These are phyloP conservation scores for Apamea sordens DNA, from an alignment of 2,888 invertebrate species.

Conservation along the genomic window DNA sequence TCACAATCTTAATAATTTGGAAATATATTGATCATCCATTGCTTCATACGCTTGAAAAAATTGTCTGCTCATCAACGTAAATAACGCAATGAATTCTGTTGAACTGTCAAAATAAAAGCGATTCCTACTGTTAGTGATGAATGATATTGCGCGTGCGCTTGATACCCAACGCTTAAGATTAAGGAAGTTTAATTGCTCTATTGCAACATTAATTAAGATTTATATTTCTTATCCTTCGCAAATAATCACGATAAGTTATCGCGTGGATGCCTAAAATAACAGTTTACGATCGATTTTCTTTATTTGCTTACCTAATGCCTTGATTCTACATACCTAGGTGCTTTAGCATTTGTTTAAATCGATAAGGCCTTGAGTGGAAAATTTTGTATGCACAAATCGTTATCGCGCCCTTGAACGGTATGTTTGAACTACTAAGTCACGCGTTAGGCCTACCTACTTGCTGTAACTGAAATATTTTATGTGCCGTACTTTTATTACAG, in stretches of 20 bases:
- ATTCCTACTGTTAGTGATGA: not conserved
- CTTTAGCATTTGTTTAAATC: conserved; percentile 31
- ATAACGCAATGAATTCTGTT: not conserved
- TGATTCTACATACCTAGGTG: conserved; percentile 14
- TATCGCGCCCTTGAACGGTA: conserved; percentile 31
- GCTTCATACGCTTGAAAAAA: not conserved
- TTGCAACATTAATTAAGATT: not conserved
- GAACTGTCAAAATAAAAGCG: not conserved
- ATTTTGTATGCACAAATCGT: conserved; percentile 28
- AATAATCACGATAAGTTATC: conserved; percentile 35
- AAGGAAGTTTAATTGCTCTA: not conserved
- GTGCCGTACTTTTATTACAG: no score
- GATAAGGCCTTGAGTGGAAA: conserved; percentile 41
- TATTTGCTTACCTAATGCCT: conserved; percentile 15
- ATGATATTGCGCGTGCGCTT: not conserved
- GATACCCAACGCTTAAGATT: not conserved
- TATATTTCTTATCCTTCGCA: not conserved
- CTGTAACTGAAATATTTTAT: conserved; percentile 29
- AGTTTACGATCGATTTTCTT: conserved; percentile 25
- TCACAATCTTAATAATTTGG: not conserved
- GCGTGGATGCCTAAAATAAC: conserved; percentile 42
- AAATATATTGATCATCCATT: not conserved
- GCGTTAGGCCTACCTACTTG: conserved; percentile 9
- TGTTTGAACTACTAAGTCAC: conserved; percentile 19
- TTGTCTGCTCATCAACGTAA: not conserved